phyloP scores from a whole-genome alignment of 1,140 invertebrate species.

The Hyposmocoma kahamanoa region DNA sequence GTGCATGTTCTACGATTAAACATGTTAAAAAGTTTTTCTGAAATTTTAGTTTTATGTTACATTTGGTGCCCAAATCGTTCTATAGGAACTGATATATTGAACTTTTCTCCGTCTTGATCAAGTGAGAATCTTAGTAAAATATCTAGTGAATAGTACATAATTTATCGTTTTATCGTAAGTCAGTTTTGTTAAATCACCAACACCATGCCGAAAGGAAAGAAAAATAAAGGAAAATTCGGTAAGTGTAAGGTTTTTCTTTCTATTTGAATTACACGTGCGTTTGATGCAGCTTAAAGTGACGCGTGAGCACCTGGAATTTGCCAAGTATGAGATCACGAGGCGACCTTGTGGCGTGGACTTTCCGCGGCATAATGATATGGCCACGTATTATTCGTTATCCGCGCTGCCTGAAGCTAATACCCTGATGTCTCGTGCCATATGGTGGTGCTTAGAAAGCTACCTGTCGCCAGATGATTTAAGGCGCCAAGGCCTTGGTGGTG shows the following conservation, averaged over 20 bases:
- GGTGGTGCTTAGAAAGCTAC: background rate
- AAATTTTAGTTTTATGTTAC: constrained; percentile 73
- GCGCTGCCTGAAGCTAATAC: background rate
- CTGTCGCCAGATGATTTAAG: background rate
- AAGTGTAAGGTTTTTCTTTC: constrained; percentile 18
- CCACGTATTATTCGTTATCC: constrained; percentile 31
- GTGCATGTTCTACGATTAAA: constrained; percentile 72
- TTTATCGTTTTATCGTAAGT: constrained; percentile 44
- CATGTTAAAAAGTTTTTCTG: constrained; percentile 74
- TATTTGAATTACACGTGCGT: no score
- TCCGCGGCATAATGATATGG: constrained; percentile 43
- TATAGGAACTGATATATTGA: constrained; percentile 71
- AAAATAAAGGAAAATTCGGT: constrained; percentile 68
- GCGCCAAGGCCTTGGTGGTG: constrained; percentile 2
- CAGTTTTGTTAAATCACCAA: constrained; percentile 36
- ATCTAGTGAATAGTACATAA: constrained; percentile 69
- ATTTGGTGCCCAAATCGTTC: constrained; percentile 64
- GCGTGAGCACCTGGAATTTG: constrained; percentile 34
- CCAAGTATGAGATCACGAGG: constrained; percentile 63
- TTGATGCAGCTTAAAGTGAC: constrained; percentile 5
- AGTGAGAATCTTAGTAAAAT: constrained; percentile 66
- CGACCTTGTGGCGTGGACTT: constrained; percentile 58
- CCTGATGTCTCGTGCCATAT: background rate
- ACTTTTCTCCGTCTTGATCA: constrained; percentile 73
- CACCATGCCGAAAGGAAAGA: constrained; percentile 71